Evolutionary conservation across 2,888 invertebrate genomes (phyloP), one percentile per base, ranked within the genome.

Genomic region (Drosophila peninsularis): DNA sequence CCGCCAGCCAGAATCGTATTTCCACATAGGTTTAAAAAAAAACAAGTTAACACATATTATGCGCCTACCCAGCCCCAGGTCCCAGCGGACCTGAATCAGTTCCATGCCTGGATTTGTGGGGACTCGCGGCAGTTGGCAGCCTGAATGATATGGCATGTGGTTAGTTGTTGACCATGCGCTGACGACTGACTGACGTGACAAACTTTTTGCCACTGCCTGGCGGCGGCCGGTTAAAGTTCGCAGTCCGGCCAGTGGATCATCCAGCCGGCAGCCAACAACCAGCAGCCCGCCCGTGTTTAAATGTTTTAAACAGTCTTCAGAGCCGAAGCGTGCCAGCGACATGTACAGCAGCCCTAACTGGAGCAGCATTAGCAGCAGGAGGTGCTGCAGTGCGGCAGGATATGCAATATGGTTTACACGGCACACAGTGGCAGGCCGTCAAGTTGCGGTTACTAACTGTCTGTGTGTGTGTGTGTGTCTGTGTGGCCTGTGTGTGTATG

Each of bases 91-190:
- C 42, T 21, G 19, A 36, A 39, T 30, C 47, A 65, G 56, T 44
- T 53, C 60, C 71, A 73, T 47, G 56, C 24, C 39, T 54, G 44
- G 34, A 60, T 58, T 50, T 65, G 70, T 44, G 58, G 55, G 54
- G 63, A 41, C 57, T 58, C 64, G 53, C 65, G 78, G 54, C 79
- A 75, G 84, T 86, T 80, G 70, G 73, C 66, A 21, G 68, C 50
- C 81, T 80, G 81, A 71, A 71, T 78, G 70, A 83, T 83, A 82
- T 63, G 63, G 50, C 63, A 64, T 58, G 61, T 60, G 81, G 82
- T 81, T 84, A 69, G 79, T 58, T 74, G 70, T 19, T 47, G 74
- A 74, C 68, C 62, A 54, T 61, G 62, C 67, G 71, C 66, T 72
- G 71, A 69, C 60, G 67, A 42, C 62, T 62, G 66, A 36, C 55